Evolutionary conservation across 2,888 invertebrate species (phyloP), one percentile per base, ranked within the genome.

Genomic region (Dicyrtomina minuta): DNA sequence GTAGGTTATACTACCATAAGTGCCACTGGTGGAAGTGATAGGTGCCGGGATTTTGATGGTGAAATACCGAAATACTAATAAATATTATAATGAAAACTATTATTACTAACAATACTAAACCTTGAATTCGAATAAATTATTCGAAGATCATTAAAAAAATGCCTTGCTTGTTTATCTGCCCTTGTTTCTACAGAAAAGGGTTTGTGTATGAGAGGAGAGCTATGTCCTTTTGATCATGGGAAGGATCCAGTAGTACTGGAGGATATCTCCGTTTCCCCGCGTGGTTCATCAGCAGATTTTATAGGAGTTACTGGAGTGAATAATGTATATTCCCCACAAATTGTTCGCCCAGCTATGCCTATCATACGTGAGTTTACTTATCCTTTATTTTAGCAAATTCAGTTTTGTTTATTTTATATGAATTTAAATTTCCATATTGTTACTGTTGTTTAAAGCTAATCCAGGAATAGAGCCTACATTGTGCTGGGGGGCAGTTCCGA

Each of bases 181-280:
- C n/a, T n/a, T n/a, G n/a, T 43, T 33, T 22, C 0, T 51, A 15
- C 43, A 58, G 43, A 44, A 51, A 93, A 93, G 80, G 96, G 96
- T 1, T 94, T 91, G 81, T 99, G 99, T 82, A 93, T 97, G 88
- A 87, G 93, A 3, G 98, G 98, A 0, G 98, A 98, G 82, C 87
- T 94, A 72, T 99, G 99, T 81, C 93, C 92, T 5, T 99, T 89
- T 86, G 97, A 98, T 84, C 98, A 99, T 84, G 98, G 98, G 6
- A 87, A 89, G 0, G 97, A 98, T 83, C 97, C 98, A 0, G 93
- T 99, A 0, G 93, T 98, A 1, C 84, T 98, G 39, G 96, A 96
- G 80, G 94, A 95, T 80, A 88, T 92, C 1, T 68, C 68, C 1
- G 66, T 66, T 55, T 66, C 66, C 33, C 68, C 68, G 1, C 27